Conservation (phyloP, 2,113 vertebrate species). For the Microtus pennsylvanicus region DNA sequence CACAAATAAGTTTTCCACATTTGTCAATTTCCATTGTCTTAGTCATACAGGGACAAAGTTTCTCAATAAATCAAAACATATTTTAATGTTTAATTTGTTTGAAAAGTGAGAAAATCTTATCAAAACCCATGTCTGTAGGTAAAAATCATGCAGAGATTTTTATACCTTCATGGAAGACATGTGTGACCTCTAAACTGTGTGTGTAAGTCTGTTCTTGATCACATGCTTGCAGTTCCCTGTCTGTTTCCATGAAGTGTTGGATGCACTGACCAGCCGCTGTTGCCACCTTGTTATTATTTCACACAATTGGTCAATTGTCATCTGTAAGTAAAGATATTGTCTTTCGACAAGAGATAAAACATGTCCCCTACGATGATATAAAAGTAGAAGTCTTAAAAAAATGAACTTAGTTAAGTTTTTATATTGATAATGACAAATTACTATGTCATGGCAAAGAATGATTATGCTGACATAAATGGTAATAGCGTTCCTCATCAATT, state of each 20-base stretch:
- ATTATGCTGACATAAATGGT: not conserved
- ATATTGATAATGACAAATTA: not conserved
- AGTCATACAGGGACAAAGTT: not conserved
- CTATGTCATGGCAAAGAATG: not conserved
- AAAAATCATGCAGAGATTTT: conserved; percentile 44
- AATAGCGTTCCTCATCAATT: not conserved
- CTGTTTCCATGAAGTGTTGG: not conserved
- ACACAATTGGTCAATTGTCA: not conserved
- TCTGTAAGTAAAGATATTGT: conserved; percentile 59
- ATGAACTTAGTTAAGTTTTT: not conserved
- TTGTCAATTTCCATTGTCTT: not conserved
- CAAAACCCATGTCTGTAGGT: not conserved
- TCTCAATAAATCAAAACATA: not conserved
- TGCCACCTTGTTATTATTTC: not conserved
- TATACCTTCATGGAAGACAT: not conserved
- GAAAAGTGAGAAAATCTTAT: not conserved
- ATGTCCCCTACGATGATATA: not conserved
- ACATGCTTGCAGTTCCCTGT: not conserved
- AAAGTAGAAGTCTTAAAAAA: conserved; percentile 68
- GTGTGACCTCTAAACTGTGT: not conserved
- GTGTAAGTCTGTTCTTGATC: not conserved
- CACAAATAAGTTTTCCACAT: not conserved
- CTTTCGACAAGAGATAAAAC: conserved; percentile 29
- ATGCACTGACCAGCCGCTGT: not conserved
- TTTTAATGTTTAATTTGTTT: not conserved